Conservation (phyloP, 1,140 invertebrate genomes). For the Nasonia giraulti region DNA sequence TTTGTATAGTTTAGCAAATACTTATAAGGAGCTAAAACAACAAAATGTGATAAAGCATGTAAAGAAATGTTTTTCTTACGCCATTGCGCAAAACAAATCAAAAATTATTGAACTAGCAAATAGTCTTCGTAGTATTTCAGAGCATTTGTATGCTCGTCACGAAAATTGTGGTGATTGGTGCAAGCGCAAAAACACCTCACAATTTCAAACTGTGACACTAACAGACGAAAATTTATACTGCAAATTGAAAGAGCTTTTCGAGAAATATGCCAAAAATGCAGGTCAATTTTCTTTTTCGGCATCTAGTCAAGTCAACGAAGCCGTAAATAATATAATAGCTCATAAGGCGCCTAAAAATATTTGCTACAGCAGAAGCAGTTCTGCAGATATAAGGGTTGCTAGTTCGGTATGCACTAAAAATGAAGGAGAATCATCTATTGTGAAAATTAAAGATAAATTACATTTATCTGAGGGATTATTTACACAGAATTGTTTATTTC, state of each 20-base stretch:
- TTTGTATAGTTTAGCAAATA: constrained; percentile 31
- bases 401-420: no score
- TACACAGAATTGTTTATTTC: no score
- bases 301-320: neutral
- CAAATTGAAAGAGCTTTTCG: constrained; percentile 51
- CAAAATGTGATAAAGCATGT: constrained; percentile 28
- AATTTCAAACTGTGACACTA: constrained; percentile 30
- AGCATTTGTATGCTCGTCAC: constrained; percentile 27
- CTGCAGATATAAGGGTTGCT: no score
- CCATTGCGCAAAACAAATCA: constrained; percentile 33
- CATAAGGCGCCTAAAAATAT: no score
- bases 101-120: neutral
- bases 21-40: constrained; percentile 13
- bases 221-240: constrained; percentile 47
- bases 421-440: no score
- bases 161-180: constrained; percentile 22
- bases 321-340: neutral
- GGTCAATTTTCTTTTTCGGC: neutral
- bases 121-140: neutral
- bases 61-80: constrained; percentile 45
- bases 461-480: no score
- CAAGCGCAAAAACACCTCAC: constrained; percentile 14
- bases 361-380: no score
- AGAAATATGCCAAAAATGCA: constrained; percentile 52
- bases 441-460: no score